Base-by-base conservation (phyloP, 2,797 vertebrate species). In the Liparis tanakae region DNA sequence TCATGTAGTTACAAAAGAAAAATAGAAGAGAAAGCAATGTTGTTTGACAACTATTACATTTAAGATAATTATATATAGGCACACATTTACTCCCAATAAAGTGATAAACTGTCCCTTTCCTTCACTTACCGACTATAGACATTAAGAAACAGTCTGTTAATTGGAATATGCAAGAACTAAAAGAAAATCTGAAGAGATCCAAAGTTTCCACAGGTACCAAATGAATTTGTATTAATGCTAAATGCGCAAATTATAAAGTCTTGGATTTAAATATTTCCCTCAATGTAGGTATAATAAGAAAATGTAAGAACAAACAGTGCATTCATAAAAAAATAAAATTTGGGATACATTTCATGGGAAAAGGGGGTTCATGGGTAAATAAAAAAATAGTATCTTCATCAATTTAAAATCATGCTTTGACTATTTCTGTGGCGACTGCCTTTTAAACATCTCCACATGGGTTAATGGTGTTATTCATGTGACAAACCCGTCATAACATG, bases 401-500 rank as follows among this genome's bases (percentile, higher is more conserved):
- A 8, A 13, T 46, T 37, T 1, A 30, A n/a, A 67, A 30, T 30
- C 46, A 67, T 10, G 25, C 25, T 30, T 30, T 30, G 25, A 30
- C 25, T 30, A 30, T 43, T 60, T 66, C 5, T 34, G n/a, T 37
- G 50, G 5, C 7, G 10, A 17, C 14, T 2, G 34, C 6, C 4
- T 39, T 56, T 64, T 22, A 39, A 41, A 34, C 25, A 58, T 48
- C 37, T 43, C 22, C 41, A 17, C 17, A 33, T 50, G 25, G 4
- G 34, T 62, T 70, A 15, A 76, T 59, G 10, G 54, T 67, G 12
- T 54, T 9, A 56, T 66, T 69, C 2, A 55, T 69, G 41, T 70
- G 56, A 60, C 17, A 58, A 79, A 81, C 17, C 25, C 46, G 51
- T 63, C 44, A 20, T 39, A 62, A 34, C 30, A 54, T 70, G 43